Evolutionary conservation across 2,888 invertebrate species (phyloP).

Genomic region (Opisthograptis luteolata): DNA sequence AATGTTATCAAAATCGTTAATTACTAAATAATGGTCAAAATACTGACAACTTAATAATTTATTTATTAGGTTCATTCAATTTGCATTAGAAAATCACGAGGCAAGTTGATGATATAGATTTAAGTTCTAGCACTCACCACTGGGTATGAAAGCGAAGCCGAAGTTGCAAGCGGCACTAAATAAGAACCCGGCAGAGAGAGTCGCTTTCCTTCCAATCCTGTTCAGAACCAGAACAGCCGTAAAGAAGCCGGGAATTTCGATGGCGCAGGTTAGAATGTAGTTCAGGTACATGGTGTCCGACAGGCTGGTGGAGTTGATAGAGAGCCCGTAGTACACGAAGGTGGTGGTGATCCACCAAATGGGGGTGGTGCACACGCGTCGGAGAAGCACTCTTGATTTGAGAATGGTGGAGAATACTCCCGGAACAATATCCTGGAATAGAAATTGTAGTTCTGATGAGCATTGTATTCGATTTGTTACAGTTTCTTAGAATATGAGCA

Average conservation of each 20-base stretch:
- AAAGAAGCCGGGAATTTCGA: conserved; percentile 89
- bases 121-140: too few relatives aligned
- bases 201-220: conserved; percentile 85
- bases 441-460: neutral
- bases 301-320: conserved; percentile 90
- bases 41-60: too few relatives aligned
- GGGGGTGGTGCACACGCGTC: conserved; percentile 86
- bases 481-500: too few relatives aligned
- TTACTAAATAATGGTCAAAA: too few relatives aligned
- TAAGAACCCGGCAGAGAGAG: conserved; percentile 84
- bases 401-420: conserved; percentile 64
- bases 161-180: conserved; percentile 81
- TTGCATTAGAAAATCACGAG: too few relatives aligned
- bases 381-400: conserved; percentile 76
- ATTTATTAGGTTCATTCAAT: too few relatives aligned
- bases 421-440: conserved; percentile 30
- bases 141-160: conserved; percentile 76
- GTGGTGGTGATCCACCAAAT: conserved; percentile 92
- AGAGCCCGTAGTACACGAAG: conserved; percentile 91
- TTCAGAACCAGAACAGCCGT: conserved; percentile 86
- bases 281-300: conserved; percentile 90
- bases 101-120: too few relatives aligned
- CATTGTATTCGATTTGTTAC: too few relatives aligned
- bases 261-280: conserved; percentile 85
- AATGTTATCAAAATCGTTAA: too few relatives aligned